Evolutionary conservation across 2,113 vertebrate genomes (phyloP).

Genomic region (Nothocercus julius): DNA sequence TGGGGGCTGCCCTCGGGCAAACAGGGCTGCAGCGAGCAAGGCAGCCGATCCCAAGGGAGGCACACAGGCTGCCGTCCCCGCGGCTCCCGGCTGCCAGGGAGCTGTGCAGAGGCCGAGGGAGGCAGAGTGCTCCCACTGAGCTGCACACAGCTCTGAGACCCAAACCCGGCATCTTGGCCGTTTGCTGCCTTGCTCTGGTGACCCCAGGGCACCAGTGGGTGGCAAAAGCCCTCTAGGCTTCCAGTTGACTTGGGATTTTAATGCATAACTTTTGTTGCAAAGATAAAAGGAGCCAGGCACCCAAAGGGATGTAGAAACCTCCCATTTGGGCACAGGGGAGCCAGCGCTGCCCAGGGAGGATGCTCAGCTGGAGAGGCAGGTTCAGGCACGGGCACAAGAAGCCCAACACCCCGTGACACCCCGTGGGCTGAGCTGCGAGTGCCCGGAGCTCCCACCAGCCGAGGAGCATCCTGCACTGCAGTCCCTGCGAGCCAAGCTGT

Average conservation of each 20-base stretch:
- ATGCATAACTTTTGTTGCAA: background rate
- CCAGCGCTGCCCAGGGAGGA: background rate
- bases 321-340: background rate
- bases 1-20: background rate
- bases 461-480: background rate
- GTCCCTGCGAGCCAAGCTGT: background rate
- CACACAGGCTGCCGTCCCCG: background rate
- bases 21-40: background rate
- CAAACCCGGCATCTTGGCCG: background rate
- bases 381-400: background rate
- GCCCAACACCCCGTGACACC: background rate
- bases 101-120: background rate
- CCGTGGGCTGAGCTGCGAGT: background rate
- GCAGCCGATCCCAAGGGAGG: background rate
- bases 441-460: too few relatives aligned
- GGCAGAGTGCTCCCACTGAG: background rate
- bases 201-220: background rate
- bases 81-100: background rate
- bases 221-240: rapidly evolving
- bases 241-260: background rate
- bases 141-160: background rate
- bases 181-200: background rate
- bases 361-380: background rate
- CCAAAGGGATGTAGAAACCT: background rate
- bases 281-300: background rate